Percentiles rank a stretch among this genome's conserved stretches.
phyloP scores from a whole-genome alignment of 2,888 invertebrate species.

The Hypsopygia costalis region DNA sequence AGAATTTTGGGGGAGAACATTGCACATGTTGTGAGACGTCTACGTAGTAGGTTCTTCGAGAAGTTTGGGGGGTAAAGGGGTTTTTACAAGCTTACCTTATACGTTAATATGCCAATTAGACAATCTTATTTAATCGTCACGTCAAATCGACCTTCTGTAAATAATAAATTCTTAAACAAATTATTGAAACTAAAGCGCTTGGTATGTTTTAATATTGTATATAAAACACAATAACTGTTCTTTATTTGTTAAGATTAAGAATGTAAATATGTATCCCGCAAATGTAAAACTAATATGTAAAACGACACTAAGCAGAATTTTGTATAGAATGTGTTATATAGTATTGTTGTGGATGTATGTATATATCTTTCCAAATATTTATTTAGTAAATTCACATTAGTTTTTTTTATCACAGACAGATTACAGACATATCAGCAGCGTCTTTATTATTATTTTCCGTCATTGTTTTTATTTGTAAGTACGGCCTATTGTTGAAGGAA shows the following conservation, averaged over 20 bases:
- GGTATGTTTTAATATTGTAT: conserved; percentile 39
- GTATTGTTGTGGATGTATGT: conserved; percentile 54
- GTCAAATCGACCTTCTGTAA: no score
- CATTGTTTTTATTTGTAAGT: conserved; percentile 2
- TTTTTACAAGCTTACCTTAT: no score
- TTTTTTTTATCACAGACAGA: conserved; percentile 6
- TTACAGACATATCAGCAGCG: conserved; percentile 17
- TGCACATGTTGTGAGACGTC: no score
- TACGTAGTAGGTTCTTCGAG: no score
- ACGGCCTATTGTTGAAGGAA: conserved; percentile 22
- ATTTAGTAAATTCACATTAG: conserved; percentile 20
- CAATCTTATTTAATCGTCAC: no score
- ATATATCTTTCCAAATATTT: conserved; percentile 28
- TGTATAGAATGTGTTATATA: conserved; percentile 56
- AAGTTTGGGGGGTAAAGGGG: no score
- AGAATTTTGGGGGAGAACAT: no score
- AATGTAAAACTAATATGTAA: conserved; percentile 20
- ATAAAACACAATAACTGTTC: conserved; percentile 36
- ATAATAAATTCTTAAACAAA: no score
- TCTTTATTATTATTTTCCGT: conserved; percentile 5
- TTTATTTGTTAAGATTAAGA: conserved; percentile 50
- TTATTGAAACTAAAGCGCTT: conserved; percentile 23
- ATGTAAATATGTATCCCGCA: conserved; percentile 66
- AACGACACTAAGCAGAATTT: conserved; percentile 58
- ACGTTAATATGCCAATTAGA: no score